Base-by-base conservation (phyloP, 2,113 vertebrate species). In the Taxidea taxus region DNA sequence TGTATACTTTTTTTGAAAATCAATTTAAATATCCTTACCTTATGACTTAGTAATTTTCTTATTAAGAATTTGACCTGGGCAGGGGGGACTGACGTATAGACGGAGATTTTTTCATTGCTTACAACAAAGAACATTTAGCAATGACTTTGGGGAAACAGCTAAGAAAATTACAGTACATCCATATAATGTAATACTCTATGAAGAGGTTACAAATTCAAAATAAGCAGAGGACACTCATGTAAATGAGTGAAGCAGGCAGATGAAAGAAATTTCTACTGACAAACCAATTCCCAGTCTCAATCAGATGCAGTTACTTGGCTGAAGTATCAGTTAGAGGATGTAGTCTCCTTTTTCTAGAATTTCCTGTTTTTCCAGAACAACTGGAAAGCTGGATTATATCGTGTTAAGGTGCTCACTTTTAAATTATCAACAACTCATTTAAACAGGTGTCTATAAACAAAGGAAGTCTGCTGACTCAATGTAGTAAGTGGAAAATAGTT, bases 51-150 rank as follows among this genome's bases (percentile, higher is more conserved):
- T 54, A 54, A 82, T 90, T 95, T 81, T 39, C 12, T 70, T 87
- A 58, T 75, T 75, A 81, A 16, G 42, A 77, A 82, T 70, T 25
- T 54, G 81, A 70, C 39, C n/a, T 47, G 27, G 89, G n/a, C n/a
- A n/a, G 54, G 83, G 54, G 56, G 58, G 9, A 77, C 42, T 87
- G 49, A 75, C 20, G 81, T 62, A 44, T 27, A 85, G 31, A 83
- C n/a, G 51, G 34, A 72, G n/a, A 68, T 91, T 72, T 96, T 49
- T 56, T 70, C 77, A 78, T 88, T 94, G 31, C 47, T 96, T 95
- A n/a, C 77, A 62, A 34, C 51, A 74, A 12, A 70, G 85, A 88
- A 84, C 84, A 95, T 80, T 78, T 47, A 85, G 56, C 87, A 80
- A 47, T 83, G 82, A 86, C 15, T 23, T 87, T 58, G 44, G 39